Evolutionary conservation across 2,113 vertebrate species (phyloP).

Genomic region (Sciurus niger): DNA sequence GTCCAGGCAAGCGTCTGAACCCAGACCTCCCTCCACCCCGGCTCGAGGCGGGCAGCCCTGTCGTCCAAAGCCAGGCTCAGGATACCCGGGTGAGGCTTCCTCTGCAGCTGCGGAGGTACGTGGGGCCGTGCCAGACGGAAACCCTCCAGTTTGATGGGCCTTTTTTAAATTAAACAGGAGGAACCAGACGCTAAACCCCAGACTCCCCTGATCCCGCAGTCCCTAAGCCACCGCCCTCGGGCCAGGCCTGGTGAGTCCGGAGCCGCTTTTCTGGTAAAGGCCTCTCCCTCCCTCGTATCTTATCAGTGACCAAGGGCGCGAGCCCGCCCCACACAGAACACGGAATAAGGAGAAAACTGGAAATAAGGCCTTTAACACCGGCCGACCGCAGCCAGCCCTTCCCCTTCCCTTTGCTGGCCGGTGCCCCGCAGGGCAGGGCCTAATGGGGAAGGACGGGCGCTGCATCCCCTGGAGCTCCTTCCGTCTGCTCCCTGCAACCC

Average conservation of each 20-base stretch:
- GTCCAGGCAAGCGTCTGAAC: fast-evolving
- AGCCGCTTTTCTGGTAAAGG: background rate
- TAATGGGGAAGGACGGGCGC: background rate
- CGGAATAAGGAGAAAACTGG: background rate
- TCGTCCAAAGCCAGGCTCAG: no score
- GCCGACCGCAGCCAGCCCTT: no score
- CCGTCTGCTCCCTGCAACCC: no score
- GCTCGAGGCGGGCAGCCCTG: fast-evolving
- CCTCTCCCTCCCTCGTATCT: background rate
- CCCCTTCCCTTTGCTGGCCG: background rate
- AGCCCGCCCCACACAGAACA: background rate
- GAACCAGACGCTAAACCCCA: background rate
- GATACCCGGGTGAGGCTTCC: fast-evolving
- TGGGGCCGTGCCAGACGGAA: fast-evolving
- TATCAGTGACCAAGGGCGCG: background rate
- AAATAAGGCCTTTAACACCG: background rate
- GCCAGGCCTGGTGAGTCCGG: background rate
- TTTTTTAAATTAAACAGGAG: background rate
- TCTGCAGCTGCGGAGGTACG: no score
- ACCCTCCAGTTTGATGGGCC: background rate
- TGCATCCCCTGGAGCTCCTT: background rate
- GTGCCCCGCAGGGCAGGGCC: background rate
- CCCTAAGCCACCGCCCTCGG: fast-evolving
- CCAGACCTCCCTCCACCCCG: background rate
- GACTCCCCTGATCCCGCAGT: fast-evolving